Evolutionary conservation across 1,140 invertebrate species (phyloP), one percentile per base, ranked within the genome.

Genomic region (Eubasilissa regina): DNA sequence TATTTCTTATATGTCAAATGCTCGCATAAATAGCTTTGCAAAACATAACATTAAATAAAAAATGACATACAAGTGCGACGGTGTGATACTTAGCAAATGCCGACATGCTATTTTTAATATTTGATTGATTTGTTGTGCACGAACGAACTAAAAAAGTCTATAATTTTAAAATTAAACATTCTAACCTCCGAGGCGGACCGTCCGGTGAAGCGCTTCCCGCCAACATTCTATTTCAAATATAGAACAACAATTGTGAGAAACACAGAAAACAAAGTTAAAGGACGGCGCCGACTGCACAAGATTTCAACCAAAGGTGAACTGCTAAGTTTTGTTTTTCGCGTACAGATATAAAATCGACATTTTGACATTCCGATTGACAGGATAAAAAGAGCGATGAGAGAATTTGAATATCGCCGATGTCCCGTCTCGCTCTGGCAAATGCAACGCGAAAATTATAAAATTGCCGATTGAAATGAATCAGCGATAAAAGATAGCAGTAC

Each of bases 361-460:
- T 70, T 70, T 70, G 66, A 70, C 66, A 70, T 45, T 45, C 44
- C 43, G n/a, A 70, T 47, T 21, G 35, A 47, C 51, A 48, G 45
- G 35, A 21, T 10, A 19, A 70, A 68, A 48, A 45, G 44, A 68
- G 47, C 13, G 11, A 35, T 9, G 25, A 8, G 60, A 64, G 35
- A 64, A 62, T 13, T 64, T 43, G 13, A 64, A 64, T 25, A 13
- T 25, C 60, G 21, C 12, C 47, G 1, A 73, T 73, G 15, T 51
- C 17, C 68, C n/a, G 19, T 73, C 68, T 25, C 51, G 25, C 48
- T 53, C 68, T 35, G 12, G 47, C 47, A 19, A 47, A 35, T 47
- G 68, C 35, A 48, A 73, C n/a, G 8, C 48, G 53, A 35, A 35
- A 35, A 35, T 35, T 35, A 35, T 35, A 6, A 8, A 17, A 35